These are phyloP conservation scores for Helicoverpa armigera DNA, from an alignment of 1,140 invertebrate species.

Conservation along the genomic window DNA sequence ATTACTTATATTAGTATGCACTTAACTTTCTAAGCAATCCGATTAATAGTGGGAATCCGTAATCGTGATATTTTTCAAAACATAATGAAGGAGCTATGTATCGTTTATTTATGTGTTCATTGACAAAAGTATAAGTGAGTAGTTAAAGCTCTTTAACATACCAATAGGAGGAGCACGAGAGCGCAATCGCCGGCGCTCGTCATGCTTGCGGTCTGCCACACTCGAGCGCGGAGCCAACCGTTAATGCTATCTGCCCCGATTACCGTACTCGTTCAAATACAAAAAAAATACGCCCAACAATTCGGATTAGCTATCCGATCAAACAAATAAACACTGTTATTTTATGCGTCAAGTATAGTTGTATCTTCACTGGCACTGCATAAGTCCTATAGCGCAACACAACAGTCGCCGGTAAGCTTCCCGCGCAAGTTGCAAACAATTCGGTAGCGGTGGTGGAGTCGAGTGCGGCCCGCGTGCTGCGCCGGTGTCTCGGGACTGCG, in stretches of 20 bases:
- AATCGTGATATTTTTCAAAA: neutral
- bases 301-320: slow-evolving; percentile 20
- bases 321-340: slow-evolving; percentile 39
- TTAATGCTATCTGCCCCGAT: slow-evolving; percentile 85
- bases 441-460: slow-evolving; percentile 49
- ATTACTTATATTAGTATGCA: neutral
- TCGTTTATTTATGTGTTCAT: neutral
- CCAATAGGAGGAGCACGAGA: slow-evolving; percentile 77
- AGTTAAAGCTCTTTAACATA: slow-evolving; percentile 60
- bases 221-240: slow-evolving; percentile 83
- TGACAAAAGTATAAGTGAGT: slow-evolving; percentile 42
- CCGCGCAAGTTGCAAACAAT: slow-evolving; percentile 57
- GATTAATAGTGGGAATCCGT: neutral
- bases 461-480: slow-evolving; percentile 70
- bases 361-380: slow-evolving; percentile 59
- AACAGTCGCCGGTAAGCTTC: slow-evolving; percentile 48
- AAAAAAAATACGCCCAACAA: slow-evolving; percentile 63
- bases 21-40: neutral
- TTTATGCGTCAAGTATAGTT: slow-evolving; percentile 5
- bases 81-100: neutral
- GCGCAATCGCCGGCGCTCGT: slow-evolving; percentile 79
- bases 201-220: slow-evolving; percentile 84
- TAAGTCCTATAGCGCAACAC: slow-evolving; percentile 33
- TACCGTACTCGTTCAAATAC: slow-evolving; percentile 75
- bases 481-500: slow-evolving; percentile 74